Evolutionary conservation across 2,797 vertebrate genomes (phyloP), one percentile per base, ranked within the genome.

Genomic region (Crocodylus rhombifer): DNA sequence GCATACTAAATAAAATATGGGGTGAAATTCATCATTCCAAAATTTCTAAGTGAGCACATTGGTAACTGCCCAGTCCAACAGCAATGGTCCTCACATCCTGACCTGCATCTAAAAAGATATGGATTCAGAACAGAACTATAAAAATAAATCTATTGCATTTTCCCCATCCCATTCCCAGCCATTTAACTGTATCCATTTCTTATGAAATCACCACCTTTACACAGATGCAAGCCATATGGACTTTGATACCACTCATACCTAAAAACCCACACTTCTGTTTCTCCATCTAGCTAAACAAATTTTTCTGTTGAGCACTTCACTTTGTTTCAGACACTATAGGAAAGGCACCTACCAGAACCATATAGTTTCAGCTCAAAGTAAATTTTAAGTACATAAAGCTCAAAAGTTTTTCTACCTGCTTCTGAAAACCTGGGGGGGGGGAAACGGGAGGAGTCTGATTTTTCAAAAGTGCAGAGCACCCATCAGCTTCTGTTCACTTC

Each of bases 261-360:
- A 12, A 14, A n/a, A 14, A 0, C 1, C 2, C 16, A 2, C 10
- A 56, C 17, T 71, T 85, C 61, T n/a, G 15, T n/a, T 51, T 10
- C 42, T 15, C 16, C 21, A 12, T 3, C 8, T 87, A 30, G 17
- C 33, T 33, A 21, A 6, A 26, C 16, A 51, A 51, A 9, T 10
- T 51, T 51, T 51, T 51, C 42, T 30, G 51, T 60, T 60, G 58
- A 21, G 58, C 20, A 21, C 58, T 60, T 60, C 65, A 33, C 42
- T 51, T 51, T 51, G 9, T 51, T 3, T 56, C 36, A 62, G 65
- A 51, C 25, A 57, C 76, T 15, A 2, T 23, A 17, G 42, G 23
- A 16, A 20, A 21, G 33, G 33, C 11, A 36, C 33, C 65, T n/a
- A 16, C 63, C 63, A 65, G 17, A 13, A 1, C 25, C 4, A 16